Evolutionary conservation across 2,797 vertebrate genomes (phyloP).

Genomic region (Phataginus tricuspis): DNA sequence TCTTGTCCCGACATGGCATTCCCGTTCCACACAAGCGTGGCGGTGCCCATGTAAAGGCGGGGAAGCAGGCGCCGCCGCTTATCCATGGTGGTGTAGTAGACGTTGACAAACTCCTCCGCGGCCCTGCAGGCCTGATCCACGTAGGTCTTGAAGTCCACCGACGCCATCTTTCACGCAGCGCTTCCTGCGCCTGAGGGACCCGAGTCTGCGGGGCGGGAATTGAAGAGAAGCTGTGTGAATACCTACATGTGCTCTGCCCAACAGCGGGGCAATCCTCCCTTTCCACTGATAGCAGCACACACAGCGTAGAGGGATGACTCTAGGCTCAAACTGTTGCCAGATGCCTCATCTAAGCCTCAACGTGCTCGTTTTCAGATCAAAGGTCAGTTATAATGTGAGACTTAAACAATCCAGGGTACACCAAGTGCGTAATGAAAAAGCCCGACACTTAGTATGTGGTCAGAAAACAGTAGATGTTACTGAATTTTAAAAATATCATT

Average conservation of each 20-base stretch:
- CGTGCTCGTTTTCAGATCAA: background rate
- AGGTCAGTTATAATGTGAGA: background rate
- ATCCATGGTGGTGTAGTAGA: constrained; percentile 99
- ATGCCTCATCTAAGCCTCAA: background rate
- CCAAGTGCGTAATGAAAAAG: background rate
- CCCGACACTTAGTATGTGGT: background rate
- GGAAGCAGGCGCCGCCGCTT: constrained; percentile 96
- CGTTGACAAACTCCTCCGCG: constrained; percentile 96
- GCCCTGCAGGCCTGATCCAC: constrained; percentile 97
- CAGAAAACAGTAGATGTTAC: background rate
- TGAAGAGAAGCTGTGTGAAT: constrained; percentile 14
- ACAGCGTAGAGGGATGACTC: background rate
- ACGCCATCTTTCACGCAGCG: constrained; percentile 73
- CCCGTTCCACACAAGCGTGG: constrained; percentile 97
- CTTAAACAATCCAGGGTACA: background rate
- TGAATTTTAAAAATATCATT: background rate
- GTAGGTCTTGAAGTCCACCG: constrained; percentile 93
- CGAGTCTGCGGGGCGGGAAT: background rate
- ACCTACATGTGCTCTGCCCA: background rate
- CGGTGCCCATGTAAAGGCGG: constrained; percentile 95
- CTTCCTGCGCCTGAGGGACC: background rate
- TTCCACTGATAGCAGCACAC: background rate
- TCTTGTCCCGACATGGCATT: constrained; percentile 94
- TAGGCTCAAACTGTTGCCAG: background rate
- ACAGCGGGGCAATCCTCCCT: background rate